Conservation (phyloP, 2,113 vertebrate genomes). For the Elgaria multicarinata region DNA sequence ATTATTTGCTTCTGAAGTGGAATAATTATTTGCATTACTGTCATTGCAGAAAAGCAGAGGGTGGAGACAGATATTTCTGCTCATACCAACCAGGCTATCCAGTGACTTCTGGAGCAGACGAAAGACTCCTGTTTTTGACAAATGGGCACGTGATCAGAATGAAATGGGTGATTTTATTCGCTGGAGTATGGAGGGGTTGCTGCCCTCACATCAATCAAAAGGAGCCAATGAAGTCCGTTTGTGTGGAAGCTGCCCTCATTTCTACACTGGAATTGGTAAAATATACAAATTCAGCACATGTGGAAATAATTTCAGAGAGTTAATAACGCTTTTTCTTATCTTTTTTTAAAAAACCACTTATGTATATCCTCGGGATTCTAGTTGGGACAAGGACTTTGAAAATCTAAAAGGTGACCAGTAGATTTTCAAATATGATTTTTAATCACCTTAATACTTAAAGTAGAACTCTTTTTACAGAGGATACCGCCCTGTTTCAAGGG, state of each 20-base stretch:
- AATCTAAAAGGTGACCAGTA: background rate
- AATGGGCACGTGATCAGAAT: background rate
- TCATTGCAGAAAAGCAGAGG: background rate
- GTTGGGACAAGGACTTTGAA: background rate
- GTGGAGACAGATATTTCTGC: background rate
- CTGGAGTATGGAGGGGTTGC: background rate
- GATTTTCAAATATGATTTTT: background rate
- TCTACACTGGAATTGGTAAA: background rate
- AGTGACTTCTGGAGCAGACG: background rate
- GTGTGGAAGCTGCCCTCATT: background rate
- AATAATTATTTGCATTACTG: slow-evolving; percentile 40
- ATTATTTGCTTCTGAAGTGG: slow-evolving; percentile 25
- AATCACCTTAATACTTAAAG: background rate
- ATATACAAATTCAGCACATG: background rate
- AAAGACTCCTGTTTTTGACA: slow-evolving; percentile 3
- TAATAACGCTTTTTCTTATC: background rate
- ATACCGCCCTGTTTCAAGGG: too few species aligned
- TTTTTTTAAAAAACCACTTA: background rate
- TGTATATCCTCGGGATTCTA: background rate
- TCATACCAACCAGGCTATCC: background rate
- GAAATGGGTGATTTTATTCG: background rate
- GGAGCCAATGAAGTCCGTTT: background rate
- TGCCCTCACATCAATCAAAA: background rate
- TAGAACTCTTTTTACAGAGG: too few species aligned
- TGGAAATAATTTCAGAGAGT: background rate